These are phyloP conservation scores for Holothuria scabra DNA, from an alignment of 53 echinoderm and acorn worm species.

Conservation along the genomic window DNA sequence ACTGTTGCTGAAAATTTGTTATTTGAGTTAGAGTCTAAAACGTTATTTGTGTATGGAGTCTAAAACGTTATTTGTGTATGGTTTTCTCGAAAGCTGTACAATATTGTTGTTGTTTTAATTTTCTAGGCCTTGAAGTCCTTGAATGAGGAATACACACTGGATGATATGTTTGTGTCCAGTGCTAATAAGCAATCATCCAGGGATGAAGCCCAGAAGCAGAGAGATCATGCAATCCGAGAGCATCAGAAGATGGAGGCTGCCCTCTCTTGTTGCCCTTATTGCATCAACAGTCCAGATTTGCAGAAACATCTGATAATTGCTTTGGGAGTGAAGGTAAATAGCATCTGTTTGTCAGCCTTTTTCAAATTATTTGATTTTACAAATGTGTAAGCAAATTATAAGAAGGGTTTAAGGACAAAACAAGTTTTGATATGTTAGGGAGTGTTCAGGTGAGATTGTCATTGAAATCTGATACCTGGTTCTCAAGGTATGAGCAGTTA, in stretches of 20 bases:
- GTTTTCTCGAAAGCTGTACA: too few species aligned
- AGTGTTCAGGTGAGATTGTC: too few species aligned
- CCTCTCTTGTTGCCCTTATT: slow-evolving; percentile 78
- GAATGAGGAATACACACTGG: slow-evolving; percentile 71
- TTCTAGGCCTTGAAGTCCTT: slow-evolving; percentile 41
- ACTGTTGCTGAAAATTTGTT: too few species aligned
- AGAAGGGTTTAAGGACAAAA: too few species aligned
- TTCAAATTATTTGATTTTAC: background rate
- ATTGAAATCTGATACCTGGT: too few species aligned
- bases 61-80: too few species aligned
- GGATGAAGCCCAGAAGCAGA: slow-evolving; percentile 66
- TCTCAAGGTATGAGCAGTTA: too few species aligned
- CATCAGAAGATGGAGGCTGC: slow-evolving; percentile 75
- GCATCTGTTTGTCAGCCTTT: background rate
- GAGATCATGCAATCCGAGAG: slow-evolving; percentile 76
- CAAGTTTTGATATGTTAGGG: too few species aligned
- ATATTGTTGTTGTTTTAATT: background rate
- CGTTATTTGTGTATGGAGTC: too few species aligned
- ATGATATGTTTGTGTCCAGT: slow-evolving; percentile 97
- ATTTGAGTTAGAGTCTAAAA: too few species aligned
- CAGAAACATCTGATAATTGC: slow-evolving; percentile 94
- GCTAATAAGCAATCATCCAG: slow-evolving; percentile 76
- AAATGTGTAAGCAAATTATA: background rate
- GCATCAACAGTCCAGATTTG: slow-evolving; percentile 86
- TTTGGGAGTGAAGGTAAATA: slow-evolving; percentile 85